phyloP scores from a whole-genome alignment of 1,140 invertebrate species.

The Papilio dardanus region DNA sequence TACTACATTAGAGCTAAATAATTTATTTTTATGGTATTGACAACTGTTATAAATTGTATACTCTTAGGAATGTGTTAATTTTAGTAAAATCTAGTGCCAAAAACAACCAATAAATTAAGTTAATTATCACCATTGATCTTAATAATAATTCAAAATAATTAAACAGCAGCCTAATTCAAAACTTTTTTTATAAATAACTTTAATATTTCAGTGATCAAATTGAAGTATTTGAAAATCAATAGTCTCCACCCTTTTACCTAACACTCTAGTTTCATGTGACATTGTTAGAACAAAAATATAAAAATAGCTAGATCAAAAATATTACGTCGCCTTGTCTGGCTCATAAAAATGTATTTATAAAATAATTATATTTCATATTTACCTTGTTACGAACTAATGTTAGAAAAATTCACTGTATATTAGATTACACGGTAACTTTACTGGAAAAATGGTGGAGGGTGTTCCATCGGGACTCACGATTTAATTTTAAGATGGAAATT shows the following conservation, averaged over 20 bases:
- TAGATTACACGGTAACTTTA: neutral
- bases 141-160: neutral
- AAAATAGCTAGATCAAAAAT: neutral
- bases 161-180: neutral
- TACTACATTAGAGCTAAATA: too few relatives aligned
- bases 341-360: conserved; percentile 9
- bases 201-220: neutral
- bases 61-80: too few relatives aligned
- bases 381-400: neutral
- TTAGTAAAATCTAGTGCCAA: too few relatives aligned
- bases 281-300: neutral
- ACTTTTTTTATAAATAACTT: neutral
- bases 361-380: conserved; percentile 11
- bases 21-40: too few relatives aligned
- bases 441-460: neutral
- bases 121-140: neutral
- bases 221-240: conserved; percentile 5
- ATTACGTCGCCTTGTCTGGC: neutral
- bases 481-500: neutral
- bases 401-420: conserved; percentile 5
- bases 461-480: neutral
- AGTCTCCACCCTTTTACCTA: conserved; percentile 22
- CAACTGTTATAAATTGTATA: too few relatives aligned
- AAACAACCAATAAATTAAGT: too few relatives aligned
- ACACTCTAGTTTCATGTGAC: conserved; percentile 6